A percentile compares a stretch with the other conserved stretches of the same genome.
Evolutionary conservation across 2,113 vertebrate genomes (phyloP).

Genomic region (Dromaius novaehollandiae): DNA sequence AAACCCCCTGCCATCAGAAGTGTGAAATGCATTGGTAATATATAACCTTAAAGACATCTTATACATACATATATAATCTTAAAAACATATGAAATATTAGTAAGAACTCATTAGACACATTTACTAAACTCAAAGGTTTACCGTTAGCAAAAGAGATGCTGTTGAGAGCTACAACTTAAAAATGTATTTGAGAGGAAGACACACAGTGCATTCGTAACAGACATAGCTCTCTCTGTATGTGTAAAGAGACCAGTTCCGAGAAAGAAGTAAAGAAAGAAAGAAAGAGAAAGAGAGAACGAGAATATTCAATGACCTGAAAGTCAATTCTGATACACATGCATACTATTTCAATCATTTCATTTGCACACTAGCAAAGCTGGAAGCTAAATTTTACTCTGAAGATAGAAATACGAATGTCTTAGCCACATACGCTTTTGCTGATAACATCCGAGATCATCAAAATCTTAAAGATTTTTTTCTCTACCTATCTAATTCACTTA

Average conservation of each 20-base stretch:
- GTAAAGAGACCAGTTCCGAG: not conserved
- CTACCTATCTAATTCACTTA: not conserved
- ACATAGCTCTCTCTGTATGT: not conserved
- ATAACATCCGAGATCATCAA: not conserved
- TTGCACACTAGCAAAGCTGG: not conserved
- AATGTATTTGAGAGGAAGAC: not conserved
- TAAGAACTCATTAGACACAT: not conserved
- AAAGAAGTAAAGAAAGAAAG: no score
- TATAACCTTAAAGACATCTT: not conserved
- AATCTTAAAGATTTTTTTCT: not conserved
- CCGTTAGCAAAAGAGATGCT: not conserved
- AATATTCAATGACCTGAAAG: not conserved
- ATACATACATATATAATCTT: not conserved
- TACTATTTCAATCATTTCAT: not conserved
- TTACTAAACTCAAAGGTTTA: not conserved
- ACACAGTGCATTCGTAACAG: not conserved
- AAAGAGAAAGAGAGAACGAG: no score
- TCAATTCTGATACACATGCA: not conserved
- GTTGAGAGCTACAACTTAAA: not conserved
- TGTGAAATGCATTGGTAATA: not conserved
- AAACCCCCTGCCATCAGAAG: not conserved
- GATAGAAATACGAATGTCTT: not conserved
- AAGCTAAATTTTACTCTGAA: not conserved
- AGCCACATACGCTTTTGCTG: not conserved
- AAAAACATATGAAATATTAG: not conserved